Evolutionary conservation across 2,888 invertebrate genomes (phyloP), one percentile per base, ranked within the genome.

Genomic region (Mythimna pallens): DNA sequence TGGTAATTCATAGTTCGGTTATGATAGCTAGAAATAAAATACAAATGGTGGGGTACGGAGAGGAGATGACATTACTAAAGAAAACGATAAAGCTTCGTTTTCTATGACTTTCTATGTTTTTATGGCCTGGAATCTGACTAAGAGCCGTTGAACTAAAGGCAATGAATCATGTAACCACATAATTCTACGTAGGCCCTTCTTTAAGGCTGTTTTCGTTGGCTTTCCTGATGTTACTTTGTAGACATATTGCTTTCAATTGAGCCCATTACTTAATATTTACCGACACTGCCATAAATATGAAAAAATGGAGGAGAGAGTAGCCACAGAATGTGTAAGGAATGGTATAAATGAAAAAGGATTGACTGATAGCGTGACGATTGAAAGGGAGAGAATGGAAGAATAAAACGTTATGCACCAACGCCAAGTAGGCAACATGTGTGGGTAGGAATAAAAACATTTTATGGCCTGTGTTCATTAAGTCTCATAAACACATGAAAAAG

Each of bases 121-220:
- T 52, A 20, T 54, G 73, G 1, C 25, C 43, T 62, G 65, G 62
- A 73, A 73, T 52, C 30, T 47, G 65, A 80, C 65, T 73, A 57
- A 61, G 9, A 50, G 34, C 10, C 43, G 25, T 65, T 55, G 34
- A 79, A 62, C 50, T 55, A 12, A 65, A 36, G 7, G n/a, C 43
- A 65, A 62, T 80, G 65, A 76, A 57, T 76, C 76, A 52, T 22
- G n/a, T 34, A 62, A 73, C 65, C 55, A 71, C 25, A 63, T 7
- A 43, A 10, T 57, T 36, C 36, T 58, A 52, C 50, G 50, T 34
- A 54, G 25, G 30, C 12, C 12, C 10, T 55, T 5, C 22, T 8
- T 30, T 22, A 34, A 34, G 25, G 14, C 36, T 25, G 20, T 47
- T 47, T 30, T 22, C 54, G 14, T 4, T 36, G 20, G 34, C 1